Evolutionary conservation across 1,140 invertebrate species (phyloP).

Genomic region (Tigriopus japonicus): DNA sequence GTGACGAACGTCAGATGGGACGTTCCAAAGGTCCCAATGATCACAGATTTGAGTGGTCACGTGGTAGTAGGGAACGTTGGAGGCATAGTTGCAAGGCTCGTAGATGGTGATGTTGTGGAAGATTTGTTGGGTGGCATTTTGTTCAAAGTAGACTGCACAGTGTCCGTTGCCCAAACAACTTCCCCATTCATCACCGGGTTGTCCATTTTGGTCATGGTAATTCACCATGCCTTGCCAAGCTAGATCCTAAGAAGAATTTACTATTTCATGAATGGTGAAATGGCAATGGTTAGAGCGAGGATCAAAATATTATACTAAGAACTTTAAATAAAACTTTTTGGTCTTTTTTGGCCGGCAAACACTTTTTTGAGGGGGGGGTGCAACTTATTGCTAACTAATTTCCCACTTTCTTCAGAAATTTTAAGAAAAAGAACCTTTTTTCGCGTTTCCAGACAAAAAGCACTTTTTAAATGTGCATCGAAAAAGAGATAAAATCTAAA

Average conservation of each 20-base stretch:
- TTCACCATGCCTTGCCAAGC: neutral
- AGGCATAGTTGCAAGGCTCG: neutral
- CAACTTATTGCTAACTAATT: too few species aligned
- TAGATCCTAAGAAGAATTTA: neutral
- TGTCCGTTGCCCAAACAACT: neutral
- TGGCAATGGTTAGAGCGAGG: too few species aligned
- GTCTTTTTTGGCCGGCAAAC: too few species aligned
- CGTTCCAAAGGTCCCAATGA: neutral
- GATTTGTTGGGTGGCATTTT: neutral
- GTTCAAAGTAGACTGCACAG: neutral
- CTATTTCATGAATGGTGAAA: too few species aligned
- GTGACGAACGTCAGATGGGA: neutral
- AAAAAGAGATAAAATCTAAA: too few species aligned
- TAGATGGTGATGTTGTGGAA: slow-evolving; percentile 3
- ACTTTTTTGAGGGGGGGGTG: too few species aligned
- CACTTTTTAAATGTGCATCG: too few species aligned
- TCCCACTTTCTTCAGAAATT: too few species aligned
- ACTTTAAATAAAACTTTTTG: too few species aligned
- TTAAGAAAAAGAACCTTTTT: too few species aligned
- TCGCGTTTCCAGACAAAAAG: too few species aligned
- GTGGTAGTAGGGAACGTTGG: neutral
- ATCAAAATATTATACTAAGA: too few species aligned
- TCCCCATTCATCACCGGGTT: neutral
- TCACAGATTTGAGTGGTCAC: neutral
- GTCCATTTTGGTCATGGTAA: neutral